phyloP scores from a whole-genome alignment of 1,140 invertebrate genomes.

The Tetragonula clypearis region DNA sequence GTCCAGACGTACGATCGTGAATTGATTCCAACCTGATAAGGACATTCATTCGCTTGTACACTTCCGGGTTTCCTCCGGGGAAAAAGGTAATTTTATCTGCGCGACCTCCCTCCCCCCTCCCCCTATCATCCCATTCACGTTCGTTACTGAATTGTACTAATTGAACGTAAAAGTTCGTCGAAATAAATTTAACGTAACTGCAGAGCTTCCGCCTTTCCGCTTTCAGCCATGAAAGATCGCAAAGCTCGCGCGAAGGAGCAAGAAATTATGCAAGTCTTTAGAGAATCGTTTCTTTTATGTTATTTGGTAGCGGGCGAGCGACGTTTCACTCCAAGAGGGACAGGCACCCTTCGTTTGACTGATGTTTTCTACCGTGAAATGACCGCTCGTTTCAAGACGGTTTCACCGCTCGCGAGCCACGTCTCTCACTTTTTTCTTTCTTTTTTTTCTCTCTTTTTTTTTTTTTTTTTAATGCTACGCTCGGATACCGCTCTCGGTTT shows the following conservation, averaged over 20 bases:
- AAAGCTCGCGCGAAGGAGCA: conserved; percentile 24
- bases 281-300: conserved; percentile 51
- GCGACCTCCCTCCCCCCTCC: no score
- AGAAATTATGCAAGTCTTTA: conserved; percentile 49
- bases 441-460: no score
- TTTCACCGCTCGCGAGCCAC: conserved; percentile 46
- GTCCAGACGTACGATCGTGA: neutral
- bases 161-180: conserved; percentile 20
- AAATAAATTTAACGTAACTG: conserved; percentile 55
- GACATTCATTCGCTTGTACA: conserved; percentile 37
- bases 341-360: conserved; percentile 36
- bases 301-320: conserved; percentile 51
- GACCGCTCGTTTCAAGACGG: conserved; percentile 18
- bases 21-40: conserved; percentile 10
- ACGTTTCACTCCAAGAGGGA: conserved; percentile 45
- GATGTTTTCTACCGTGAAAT: conserved; percentile 50
- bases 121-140: neutral
- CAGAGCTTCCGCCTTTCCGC: neutral
- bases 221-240: conserved; percentile 9
- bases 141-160: conserved; percentile 29
- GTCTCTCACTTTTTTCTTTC: neutral
- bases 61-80: neutral
- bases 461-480: neutral
- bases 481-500: neutral
- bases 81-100: conserved; percentile 33